Conservation (phyloP, 2,113 vertebrate genomes). For the Rhinolophus ferrumequinum region DNA sequence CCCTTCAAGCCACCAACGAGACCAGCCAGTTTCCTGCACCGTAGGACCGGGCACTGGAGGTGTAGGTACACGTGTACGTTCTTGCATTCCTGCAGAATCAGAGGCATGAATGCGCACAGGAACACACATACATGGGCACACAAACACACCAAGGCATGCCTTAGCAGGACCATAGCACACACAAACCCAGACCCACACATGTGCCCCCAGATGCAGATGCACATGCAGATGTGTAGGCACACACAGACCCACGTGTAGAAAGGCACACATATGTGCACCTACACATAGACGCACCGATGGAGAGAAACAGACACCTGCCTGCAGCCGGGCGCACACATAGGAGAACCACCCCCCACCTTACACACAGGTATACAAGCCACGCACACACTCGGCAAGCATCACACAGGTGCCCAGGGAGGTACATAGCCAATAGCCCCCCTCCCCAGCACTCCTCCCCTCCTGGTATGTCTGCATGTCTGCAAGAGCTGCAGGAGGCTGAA, state of each 20-base stretch:
- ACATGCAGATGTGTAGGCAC: rapidly evolving
- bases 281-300: rapidly evolving
- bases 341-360: not conserved
- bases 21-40: not conserved
- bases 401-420: rapidly evolving
- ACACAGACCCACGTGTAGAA: not conserved
- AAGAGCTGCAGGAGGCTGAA: not conserved
- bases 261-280: no score
- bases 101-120: not conserved
- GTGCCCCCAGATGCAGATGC: no score
- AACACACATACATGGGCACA: rapidly evolving
- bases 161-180: not conserved
- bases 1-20: not conserved
- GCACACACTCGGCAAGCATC: not conserved
- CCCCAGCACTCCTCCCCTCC: rapidly evolving
- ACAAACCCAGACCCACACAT: rapidly evolving
- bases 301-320: rapidly evolving
- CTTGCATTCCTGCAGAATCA: not conserved
- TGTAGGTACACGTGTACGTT: rapidly evolving
- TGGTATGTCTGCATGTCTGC: rapidly evolving
- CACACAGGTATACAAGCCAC: not conserved
- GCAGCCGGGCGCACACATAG: rapidly evolving
- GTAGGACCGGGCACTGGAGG: not conserved
- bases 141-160: no score
- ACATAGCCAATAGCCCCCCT: rapidly evolving